These are phyloP conservation scores for Monomorium pharaonis DNA, from an alignment of 1,140 invertebrate species.

Conservation along the genomic window DNA sequence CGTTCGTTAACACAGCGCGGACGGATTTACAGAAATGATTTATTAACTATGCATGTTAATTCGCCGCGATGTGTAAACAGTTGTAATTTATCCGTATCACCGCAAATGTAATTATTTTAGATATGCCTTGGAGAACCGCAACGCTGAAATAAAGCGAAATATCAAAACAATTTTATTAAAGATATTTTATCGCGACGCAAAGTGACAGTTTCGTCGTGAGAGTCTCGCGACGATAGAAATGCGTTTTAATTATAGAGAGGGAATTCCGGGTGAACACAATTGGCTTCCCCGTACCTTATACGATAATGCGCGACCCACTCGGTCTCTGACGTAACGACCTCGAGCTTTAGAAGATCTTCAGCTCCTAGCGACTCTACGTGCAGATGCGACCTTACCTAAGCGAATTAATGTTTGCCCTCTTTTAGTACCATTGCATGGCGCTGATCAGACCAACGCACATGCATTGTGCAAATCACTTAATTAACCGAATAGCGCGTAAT, in stretches of 20 bases:
- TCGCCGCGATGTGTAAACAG: not conserved
- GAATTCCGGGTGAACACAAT: slow-evolving; percentile 45
- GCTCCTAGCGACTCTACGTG: slow-evolving; percentile 27
- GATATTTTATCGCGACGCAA: not conserved
- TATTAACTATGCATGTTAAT: slow-evolving; percentile 33
- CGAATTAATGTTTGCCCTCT: slow-evolving; percentile 63
- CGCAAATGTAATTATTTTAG: slow-evolving; percentile 7
- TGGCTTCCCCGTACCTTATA: slow-evolving; percentile 58
- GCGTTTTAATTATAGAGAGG: slow-evolving; percentile 30
- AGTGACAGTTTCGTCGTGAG: not conserved
- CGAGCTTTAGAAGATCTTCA: slow-evolving; percentile 38
- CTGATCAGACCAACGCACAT: slow-evolving; percentile 44
- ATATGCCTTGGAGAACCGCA: not conserved
- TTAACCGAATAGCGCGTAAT: slow-evolving; percentile 36
- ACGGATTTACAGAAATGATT: slow-evolving; percentile 23
- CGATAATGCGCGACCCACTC: slow-evolving; percentile 62
- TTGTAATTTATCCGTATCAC: not conserved
- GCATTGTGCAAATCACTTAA: slow-evolving; percentile 61
- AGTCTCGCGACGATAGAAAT: not conserved
- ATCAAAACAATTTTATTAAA: not conserved
- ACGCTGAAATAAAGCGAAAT: not conserved
- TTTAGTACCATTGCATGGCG: slow-evolving; percentile 42
- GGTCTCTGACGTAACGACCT: slow-evolving; percentile 64
- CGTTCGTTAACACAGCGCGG: slow-evolving; percentile 21
- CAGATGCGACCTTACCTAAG: slow-evolving; percentile 56